These are phyloP conservation scores for Xenotilapia caudafasciata DNA, from an alignment of 2,113 vertebrate genomes.

Conservation along the genomic window DNA sequence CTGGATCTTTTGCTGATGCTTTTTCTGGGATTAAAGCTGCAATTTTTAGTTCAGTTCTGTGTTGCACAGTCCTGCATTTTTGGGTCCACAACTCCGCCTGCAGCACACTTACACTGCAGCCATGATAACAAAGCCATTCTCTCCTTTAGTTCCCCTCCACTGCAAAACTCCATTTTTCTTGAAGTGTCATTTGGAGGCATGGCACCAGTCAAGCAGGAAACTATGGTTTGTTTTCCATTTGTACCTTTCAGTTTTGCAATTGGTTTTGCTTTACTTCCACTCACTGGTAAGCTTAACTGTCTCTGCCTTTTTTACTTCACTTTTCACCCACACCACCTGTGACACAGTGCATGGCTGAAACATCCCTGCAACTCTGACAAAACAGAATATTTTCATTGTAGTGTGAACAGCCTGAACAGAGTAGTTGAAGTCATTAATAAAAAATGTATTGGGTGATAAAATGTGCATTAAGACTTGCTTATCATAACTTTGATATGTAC, in stretches of 20 bases:
- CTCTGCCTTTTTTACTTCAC: background rate
- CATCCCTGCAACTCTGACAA: background rate
- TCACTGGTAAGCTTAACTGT: background rate
- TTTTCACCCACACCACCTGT: background rate
- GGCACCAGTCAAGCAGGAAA: background rate
- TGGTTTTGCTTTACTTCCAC: background rate
- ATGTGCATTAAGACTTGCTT: background rate
- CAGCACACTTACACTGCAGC: background rate
- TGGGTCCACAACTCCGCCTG: background rate
- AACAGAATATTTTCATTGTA: background rate
- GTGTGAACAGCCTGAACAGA: background rate
- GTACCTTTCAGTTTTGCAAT: background rate
- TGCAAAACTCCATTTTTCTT: background rate
- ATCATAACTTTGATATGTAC: background rate
- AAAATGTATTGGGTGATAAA: background rate
- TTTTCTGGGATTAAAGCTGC: background rate
- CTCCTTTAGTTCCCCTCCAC: background rate
- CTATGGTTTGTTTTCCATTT: background rate
- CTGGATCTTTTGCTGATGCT: background rate
- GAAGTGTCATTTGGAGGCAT: background rate
- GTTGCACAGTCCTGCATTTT: background rate
- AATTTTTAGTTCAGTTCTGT: fast-evolving
- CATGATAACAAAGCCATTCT: background rate
- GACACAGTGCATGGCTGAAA: background rate
- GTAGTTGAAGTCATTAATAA: background rate